These are phyloP conservation scores for Luperina testacea DNA, from an alignment of 2,888 invertebrate species.

Conservation along the genomic window DNA sequence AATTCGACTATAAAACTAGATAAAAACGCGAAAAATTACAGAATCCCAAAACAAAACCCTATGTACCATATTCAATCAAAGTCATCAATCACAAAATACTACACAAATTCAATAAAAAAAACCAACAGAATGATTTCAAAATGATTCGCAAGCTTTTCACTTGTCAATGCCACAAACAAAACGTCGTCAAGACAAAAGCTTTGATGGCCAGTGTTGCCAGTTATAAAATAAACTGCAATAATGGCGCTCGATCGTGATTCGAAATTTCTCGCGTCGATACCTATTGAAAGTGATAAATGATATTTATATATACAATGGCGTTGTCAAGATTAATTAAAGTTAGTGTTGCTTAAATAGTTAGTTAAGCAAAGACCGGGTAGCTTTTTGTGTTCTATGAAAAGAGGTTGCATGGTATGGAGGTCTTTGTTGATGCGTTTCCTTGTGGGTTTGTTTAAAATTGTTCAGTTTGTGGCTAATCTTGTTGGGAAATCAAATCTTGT, in stretches of 20 bases:
- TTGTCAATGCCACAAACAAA: slow-evolving; percentile 72
- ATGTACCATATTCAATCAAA: slow-evolving; percentile 26
- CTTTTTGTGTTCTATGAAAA: slow-evolving; percentile 74
- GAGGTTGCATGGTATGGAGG: slow-evolving; percentile 61
- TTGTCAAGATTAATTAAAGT: slow-evolving; percentile 89
- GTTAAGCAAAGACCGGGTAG: slow-evolving; percentile 84
- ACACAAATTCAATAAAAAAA: slow-evolving; percentile 49
- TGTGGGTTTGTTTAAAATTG: slow-evolving; percentile 66
- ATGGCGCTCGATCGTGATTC: slow-evolving; percentile 75
- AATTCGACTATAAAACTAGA: neutral
- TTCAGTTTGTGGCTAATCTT: slow-evolving; percentile 58
- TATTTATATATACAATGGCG: slow-evolving; percentile 81
- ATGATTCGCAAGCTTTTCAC: slow-evolving; percentile 68
- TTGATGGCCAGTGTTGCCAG: slow-evolving; percentile 75
- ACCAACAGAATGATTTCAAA: slow-evolving; percentile 56
- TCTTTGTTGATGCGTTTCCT: slow-evolving; percentile 62
- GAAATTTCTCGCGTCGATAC: slow-evolving; percentile 79
- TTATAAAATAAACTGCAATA: slow-evolving; percentile 71
- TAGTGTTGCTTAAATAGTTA: slow-evolving; percentile 88
- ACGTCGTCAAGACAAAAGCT: slow-evolving; percentile 71
- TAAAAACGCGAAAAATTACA: neutral
- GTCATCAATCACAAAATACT: slow-evolving; percentile 54
- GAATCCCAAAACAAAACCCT: slow-evolving; percentile 28
- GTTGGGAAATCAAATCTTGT: slow-evolving; percentile 55
- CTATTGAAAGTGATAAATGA: slow-evolving; percentile 87